Evolutionary conservation across 1,140 invertebrate genomes (phyloP).

Genomic region (Apis cerana): DNA sequence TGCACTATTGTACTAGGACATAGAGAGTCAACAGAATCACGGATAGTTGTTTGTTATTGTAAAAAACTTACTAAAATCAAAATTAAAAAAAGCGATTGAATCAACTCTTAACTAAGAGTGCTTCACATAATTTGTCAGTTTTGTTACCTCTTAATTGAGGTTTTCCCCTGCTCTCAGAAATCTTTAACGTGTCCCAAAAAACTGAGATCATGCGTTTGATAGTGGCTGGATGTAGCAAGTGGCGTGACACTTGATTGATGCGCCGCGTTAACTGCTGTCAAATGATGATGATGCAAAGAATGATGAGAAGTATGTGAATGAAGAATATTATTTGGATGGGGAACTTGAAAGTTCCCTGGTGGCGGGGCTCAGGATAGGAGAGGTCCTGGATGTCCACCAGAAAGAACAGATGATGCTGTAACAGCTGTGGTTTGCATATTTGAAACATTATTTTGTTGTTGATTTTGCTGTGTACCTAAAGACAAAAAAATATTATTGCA

Average conservation of each 20-base stretch:
- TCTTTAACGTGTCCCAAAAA: conserved; percentile 79
- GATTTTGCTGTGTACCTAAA: conserved; percentile 76
- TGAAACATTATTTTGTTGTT: conserved; percentile 77
- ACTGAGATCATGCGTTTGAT: conserved; percentile 77
- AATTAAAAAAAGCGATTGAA: conserved; percentile 44
- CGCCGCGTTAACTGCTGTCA: conserved; percentile 74
- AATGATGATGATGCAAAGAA: conserved; percentile 71
- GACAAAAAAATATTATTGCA: neutral
- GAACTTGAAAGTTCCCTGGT: conserved; percentile 81
- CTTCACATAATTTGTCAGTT: conserved; percentile 41
- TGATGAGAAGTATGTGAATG: conserved; percentile 76
- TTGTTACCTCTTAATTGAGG: conserved; percentile 73
- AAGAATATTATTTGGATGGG: conserved; percentile 78
- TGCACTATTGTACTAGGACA: conserved; percentile 43
- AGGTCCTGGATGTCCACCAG: conserved; percentile 77
- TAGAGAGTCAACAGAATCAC: conserved; percentile 46
- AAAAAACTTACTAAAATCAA: conserved; percentile 48
- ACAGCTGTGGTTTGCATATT: conserved; percentile 77
- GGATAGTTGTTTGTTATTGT: conserved; percentile 31
- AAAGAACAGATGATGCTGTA: conserved; percentile 76
- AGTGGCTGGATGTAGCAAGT: conserved; percentile 71
- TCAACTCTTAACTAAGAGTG: conserved; percentile 18
- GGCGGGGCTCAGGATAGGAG: conserved; percentile 81
- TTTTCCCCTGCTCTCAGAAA: conserved; percentile 76
- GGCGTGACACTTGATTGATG: conserved; percentile 75